These are phyloP conservation scores for Dromococcyx pavoninus DNA, from an alignment of 2,797 vertebrate species.

Conservation along the genomic window DNA sequence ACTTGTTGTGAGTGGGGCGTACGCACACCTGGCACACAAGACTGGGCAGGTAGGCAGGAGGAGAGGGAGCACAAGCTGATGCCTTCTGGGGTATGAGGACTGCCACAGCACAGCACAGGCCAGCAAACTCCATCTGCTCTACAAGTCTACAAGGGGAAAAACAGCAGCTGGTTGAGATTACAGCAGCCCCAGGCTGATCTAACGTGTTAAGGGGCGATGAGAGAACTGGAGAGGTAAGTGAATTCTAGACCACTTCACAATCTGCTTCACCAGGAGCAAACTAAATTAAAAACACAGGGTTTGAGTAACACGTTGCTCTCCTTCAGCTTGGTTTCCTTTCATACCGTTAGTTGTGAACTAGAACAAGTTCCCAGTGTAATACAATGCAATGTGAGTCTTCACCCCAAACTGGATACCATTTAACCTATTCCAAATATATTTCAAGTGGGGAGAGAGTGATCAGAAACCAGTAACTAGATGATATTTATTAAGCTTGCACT, in stretches of 20 bases:
- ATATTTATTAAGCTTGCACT: not conserved
- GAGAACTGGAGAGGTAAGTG: not conserved
- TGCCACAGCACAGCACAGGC: not conserved
- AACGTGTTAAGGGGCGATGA: not conserved
- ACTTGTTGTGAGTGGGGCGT: not conserved
- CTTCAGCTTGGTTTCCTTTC: not conserved
- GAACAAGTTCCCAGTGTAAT: not conserved
- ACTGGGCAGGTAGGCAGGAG: not conserved
- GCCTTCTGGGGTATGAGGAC: not conserved
- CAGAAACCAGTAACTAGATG: not conserved
- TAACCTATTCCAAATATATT: not conserved
- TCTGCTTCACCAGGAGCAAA: not conserved
- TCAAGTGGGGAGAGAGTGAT: not conserved
- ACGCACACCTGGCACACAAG: not conserved
- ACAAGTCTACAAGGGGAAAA: not conserved
- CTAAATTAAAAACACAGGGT: not conserved
- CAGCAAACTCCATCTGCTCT: conserved; percentile 15
- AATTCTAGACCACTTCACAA: not conserved
- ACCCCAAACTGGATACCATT: not conserved
- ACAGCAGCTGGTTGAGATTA: conserved; percentile 2
- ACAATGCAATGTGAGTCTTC: not conserved
- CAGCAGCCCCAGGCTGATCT: conserved; percentile 16
- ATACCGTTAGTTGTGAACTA: not conserved
- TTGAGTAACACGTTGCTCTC: not conserved
- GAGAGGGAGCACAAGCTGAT: not conserved